Evolutionary conservation across 1,140 invertebrate genomes (phyloP).

Genomic region (Panulirus ornatus): DNA sequence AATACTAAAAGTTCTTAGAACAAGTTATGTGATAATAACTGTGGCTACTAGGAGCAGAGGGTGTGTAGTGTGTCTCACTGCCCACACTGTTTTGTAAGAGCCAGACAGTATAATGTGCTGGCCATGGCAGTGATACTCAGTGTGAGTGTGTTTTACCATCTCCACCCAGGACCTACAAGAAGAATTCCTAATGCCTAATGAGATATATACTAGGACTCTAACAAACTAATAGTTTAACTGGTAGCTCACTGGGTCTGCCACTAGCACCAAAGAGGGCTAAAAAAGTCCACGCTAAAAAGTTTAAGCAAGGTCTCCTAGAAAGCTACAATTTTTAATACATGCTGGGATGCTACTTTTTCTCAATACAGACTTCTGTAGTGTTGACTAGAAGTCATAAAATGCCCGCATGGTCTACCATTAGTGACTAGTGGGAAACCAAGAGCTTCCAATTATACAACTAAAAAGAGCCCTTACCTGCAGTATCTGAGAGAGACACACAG

Average conservation of each 20-base stretch:
- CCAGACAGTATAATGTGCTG: constrained; percentile 5
- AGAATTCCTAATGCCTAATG: neutral
- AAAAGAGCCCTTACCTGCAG: no score
- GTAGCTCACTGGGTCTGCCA: neutral
- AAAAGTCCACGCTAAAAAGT: no score
- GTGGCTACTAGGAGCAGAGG: neutral
- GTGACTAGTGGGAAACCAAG: no score
- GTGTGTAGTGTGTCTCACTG: neutral
- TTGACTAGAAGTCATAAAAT: neutral
- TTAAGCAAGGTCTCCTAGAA: no score
- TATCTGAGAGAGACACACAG: no score
- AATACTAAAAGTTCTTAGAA: neutral
- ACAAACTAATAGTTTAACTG: neutral
- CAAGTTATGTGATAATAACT: neutral
- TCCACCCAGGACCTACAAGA: neutral
- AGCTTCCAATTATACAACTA: neutral
- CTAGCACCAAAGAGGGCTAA: neutral
- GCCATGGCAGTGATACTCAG: constrained; percentile 29
- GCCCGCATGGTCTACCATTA: neutral
- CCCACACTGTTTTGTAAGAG: neutral
- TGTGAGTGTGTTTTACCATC: constrained; percentile 21
- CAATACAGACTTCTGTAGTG: neutral
- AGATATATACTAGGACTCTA: neutral
- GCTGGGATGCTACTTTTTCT: neutral
- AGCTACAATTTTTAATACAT: no score